A percentile compares a stretch with the other conserved stretches of the same genome.
Evolutionary conservation across 2,797 vertebrate genomes (phyloP).

Genomic region (Echiichthys vipera): DNA sequence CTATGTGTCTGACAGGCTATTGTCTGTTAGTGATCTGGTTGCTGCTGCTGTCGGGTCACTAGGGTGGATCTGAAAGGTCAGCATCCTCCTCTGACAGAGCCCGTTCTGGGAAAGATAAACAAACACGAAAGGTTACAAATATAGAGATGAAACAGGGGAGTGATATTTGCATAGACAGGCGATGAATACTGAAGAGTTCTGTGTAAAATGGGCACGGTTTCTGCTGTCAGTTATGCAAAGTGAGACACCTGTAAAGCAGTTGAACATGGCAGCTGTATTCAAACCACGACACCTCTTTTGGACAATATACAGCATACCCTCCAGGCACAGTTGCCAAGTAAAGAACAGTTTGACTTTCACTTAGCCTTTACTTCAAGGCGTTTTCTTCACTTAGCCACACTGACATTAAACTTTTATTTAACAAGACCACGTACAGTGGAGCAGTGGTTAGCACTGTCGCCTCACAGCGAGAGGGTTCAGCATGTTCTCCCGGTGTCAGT

Average conservation of each 20-base stretch:
- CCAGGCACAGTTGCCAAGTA: background rate
- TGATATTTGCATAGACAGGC: constrained; percentile 56
- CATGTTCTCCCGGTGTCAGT: too few relatives aligned
- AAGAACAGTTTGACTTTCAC: constrained; percentile 35
- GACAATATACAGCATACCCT: constrained; percentile 5
- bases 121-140: constrained; percentile 64
- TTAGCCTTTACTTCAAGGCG: constrained; percentile 13
- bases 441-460: too few relatives aligned
- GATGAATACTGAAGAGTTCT: constrained; percentile 42
- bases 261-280: constrained; percentile 22
- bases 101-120: constrained; percentile 55
- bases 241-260: constrained; percentile 23
- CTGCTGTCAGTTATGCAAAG: constrained; percentile 38
- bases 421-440: background rate
- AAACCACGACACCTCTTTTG: constrained; percentile 18
- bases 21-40: constrained; percentile 56
- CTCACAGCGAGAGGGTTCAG: too few relatives aligned
- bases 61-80: constrained; percentile 70
- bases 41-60: constrained; percentile 58
- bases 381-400: background rate
- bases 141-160: constrained; percentile 40
- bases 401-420: constrained; percentile 19
- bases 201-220: constrained; percentile 5
- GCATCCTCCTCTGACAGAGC: constrained; percentile 37
- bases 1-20: constrained; percentile 45